Evolutionary conservation across 1,140 invertebrate genomes (phyloP), one percentile per base, ranked within the genome.

Genomic region (Leucophenga varia): DNA sequence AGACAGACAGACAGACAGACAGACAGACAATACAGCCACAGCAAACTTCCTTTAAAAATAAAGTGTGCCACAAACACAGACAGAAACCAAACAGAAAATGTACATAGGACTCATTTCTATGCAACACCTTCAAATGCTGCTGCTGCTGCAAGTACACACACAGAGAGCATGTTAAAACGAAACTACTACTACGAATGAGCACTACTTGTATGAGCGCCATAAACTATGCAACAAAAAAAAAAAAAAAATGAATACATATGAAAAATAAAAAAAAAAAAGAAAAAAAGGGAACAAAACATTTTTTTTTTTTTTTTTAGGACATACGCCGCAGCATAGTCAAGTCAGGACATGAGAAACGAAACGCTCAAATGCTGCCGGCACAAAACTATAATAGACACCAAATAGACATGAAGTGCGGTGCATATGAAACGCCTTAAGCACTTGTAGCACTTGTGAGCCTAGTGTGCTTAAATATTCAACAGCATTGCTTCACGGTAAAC

Each of bases 381-480:
- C 13, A 37, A 37, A 14, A 37, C 12, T 17, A 8, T 12, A 19
- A 37, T 3, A 19, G 17, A 18, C 5, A 37, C 12, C 3, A 19
- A 7, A 19, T 12, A 5, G 35, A 18, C 6, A 7, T 13, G 16
- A 18, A 16, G 35, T 14, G 35, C 16, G 6, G 35, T 18, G 22
- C 22, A 25, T n/a, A n/a, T n/a, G n/a, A n/a, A n/a, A 19, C 32
- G 37, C 25, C 17, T 48, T 30, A 14, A 47, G 42, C 38, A 37
- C 35, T 37, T 17, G 35, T 18, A 8, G 35, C 35, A 37, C 10
- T 16, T 14, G 42, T 30, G n/a, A 14, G 43, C 36, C 50, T 20
- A 41, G 39, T 44, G 28, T 37, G 46, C 44, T 54, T 44, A 22
- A 19, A 51, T 31, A 54, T 58, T 51, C 44, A 49, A 13, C 35